These are phyloP conservation scores for Heliconius cydno DNA, from an alignment of 2,888 invertebrate genomes.

Conservation along the genomic window DNA sequence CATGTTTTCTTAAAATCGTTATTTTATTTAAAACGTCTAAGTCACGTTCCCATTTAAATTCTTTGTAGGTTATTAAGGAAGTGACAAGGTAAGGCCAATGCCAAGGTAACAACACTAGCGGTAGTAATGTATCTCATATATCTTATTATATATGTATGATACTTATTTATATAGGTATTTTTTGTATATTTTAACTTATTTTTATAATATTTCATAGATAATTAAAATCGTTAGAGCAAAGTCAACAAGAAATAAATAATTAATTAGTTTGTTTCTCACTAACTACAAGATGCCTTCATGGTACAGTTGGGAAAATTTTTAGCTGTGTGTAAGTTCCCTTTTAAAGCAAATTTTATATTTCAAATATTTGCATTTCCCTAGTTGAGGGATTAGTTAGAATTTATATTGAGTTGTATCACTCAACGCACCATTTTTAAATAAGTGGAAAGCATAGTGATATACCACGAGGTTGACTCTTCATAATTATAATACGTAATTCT, in stretches of 20 bases:
- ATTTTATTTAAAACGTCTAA: slow-evolving; percentile 14
- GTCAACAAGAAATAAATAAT: slow-evolving; percentile 1
- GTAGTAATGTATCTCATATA: slow-evolving; percentile 20
- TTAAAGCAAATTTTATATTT: not conserved
- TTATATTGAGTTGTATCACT: not conserved
- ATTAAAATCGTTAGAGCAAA: not conserved
- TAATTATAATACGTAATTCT: not conserved
- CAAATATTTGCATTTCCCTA: not conserved
- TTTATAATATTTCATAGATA: not conserved
- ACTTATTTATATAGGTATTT: not conserved
- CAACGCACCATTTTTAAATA: not conserved
- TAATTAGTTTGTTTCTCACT: not conserved
- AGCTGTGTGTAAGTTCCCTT: not conserved
- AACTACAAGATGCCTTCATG: not conserved
- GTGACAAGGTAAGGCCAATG: slow-evolving; percentile 43
- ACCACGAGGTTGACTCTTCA: not conserved
- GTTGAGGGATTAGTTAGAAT: not conserved
- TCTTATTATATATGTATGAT: slow-evolving; percentile 5
- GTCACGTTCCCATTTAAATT: slow-evolving; percentile 20
- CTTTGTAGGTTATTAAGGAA: slow-evolving; percentile 39
- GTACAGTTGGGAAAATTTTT: not conserved
- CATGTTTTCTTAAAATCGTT: not conserved
- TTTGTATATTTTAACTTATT: slow-evolving; percentile 1
- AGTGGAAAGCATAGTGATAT: not conserved
- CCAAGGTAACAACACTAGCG: slow-evolving; percentile 35